Conservation (phyloP, 2,888 invertebrate genomes). For the Vesta saturnalis region DNA sequence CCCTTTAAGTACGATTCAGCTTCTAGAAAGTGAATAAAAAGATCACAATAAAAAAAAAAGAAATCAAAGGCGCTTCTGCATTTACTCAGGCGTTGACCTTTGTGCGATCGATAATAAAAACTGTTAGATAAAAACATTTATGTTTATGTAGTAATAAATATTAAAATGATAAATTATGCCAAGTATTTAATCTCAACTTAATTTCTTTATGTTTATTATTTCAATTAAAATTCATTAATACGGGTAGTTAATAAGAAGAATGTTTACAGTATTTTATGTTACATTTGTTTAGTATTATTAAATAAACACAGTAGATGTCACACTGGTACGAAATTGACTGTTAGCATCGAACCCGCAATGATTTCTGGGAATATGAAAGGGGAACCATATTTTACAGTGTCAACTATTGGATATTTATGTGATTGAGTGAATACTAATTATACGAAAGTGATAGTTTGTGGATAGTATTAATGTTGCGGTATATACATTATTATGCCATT, state of each 20-base stretch:
- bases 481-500: slow-evolving; percentile 30
- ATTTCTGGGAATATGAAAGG: slow-evolving; percentile 67
- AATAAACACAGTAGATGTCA: slow-evolving; percentile 12
- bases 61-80: neutral
- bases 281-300: neutral
- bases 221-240: neutral
- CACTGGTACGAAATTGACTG: slow-evolving; percentile 1
- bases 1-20: no score
- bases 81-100: slow-evolving; percentile 9
- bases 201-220: neutral
- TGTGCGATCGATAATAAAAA: slow-evolving; percentile 8
- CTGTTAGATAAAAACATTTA: no score
- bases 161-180: no score
- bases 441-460: slow-evolving; percentile 52
- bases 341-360: slow-evolving; percentile 57
- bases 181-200: no score
- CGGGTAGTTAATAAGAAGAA: neutral
- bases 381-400: slow-evolving; percentile 69
- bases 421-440: slow-evolving; percentile 56
- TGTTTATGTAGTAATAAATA: no score
- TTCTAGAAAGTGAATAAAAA: no score
- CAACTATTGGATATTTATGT: slow-evolving; percentile 60
- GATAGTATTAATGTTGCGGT: slow-evolving; percentile 42
- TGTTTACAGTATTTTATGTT: neutral
- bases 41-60: no score